phyloP scores from a whole-genome alignment of 2,888 invertebrate genomes.

The Saturnia japonica region DNA sequence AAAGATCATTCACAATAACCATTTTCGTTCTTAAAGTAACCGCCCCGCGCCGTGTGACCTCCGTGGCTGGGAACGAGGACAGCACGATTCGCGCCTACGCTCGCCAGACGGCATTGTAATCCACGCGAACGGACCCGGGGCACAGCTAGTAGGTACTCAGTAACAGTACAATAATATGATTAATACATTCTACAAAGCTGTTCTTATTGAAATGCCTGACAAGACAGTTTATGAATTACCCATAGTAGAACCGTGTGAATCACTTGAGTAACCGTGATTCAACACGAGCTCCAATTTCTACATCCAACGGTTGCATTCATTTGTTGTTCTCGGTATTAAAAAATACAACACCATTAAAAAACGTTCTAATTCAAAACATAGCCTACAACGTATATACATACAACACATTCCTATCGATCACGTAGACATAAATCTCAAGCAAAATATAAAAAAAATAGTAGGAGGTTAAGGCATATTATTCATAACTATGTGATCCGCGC shows the following conservation, averaged over 20 bases:
- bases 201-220: conserved; percentile 3
- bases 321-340: neutral
- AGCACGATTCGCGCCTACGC: no score
- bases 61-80: no score
- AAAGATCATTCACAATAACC: no score
- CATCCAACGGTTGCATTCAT: neutral
- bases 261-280: neutral
- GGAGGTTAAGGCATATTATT: no score
- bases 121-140: no score
- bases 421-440: neutral
- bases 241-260: conserved; percentile 5
- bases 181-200: conserved; percentile 3
- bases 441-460: no score
- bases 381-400: neutral
- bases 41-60: no score
- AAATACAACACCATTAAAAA: neutral
- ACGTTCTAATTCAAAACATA: neutral
- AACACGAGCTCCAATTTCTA: conserved; percentile 12
- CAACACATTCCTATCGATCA: neutral
- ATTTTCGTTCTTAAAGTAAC: no score
- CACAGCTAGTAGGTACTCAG: neutral
- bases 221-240: neutral
- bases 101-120: no score
- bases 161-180: conserved; percentile 8
- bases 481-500: no score